Percentiles rank a stretch among this genome's conserved stretches.
phyloP scores from a whole-genome alignment of 1,140 invertebrate genomes.

The Lepidurus arcticus region DNA sequence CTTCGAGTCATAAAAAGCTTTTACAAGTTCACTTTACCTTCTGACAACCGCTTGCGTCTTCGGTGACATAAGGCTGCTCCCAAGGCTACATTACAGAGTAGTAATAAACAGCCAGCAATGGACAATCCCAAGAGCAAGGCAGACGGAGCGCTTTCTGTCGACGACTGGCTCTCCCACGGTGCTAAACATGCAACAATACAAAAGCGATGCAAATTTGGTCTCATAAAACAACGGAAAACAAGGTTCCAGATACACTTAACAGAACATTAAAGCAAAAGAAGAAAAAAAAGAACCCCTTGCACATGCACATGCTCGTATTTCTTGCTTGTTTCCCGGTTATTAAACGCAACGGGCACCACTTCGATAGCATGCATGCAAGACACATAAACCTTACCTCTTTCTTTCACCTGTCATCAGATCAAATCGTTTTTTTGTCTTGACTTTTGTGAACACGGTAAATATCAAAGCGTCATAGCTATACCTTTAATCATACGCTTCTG shows the following conservation, averaged over 20 bases:
- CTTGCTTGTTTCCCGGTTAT: too few relatives aligned
- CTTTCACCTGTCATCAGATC: background rate
- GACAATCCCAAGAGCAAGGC: constrained; percentile 12
- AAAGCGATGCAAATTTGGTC: background rate
- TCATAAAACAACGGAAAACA: background rate
- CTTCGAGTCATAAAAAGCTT: background rate
- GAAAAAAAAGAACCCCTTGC: background rate
- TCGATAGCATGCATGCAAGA: too few relatives aligned
- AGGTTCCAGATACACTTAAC: background rate
- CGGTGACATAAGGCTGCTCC: constrained; percentile 17
- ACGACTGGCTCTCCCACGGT: constrained; percentile 20
- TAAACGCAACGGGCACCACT: too few relatives aligned
- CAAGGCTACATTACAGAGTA: constrained; percentile 13
- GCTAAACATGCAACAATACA: constrained; percentile 18
- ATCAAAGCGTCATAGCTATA: constrained; percentile 34
- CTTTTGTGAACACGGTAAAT: background rate
- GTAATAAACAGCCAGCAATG: constrained; percentile 11
- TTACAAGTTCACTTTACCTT: constrained; percentile 5
- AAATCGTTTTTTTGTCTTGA: constrained; percentile 19
- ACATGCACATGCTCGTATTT: too few relatives aligned
- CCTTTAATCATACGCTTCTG: constrained; percentile 47
- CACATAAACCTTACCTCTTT: background rate
- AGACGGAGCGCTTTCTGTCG: constrained; percentile 1
- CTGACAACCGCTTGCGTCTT: constrained; percentile 13
- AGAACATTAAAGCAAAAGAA: background rate